These are phyloP conservation scores for Ascaphus truei DNA, from an alignment of 2,113 vertebrate genomes.

Conservation along the genomic window DNA sequence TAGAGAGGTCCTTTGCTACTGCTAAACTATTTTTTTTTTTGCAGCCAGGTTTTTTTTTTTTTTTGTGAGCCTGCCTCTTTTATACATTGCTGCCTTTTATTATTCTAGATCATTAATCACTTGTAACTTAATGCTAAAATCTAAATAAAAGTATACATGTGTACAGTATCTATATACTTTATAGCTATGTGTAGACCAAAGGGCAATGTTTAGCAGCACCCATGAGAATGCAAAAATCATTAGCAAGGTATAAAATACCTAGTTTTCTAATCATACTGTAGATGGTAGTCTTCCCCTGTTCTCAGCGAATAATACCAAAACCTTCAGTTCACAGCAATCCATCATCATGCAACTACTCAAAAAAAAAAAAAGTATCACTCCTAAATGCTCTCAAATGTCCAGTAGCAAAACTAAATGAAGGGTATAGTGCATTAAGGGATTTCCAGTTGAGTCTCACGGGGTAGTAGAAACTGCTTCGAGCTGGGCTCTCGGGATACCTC, in stretches of 20 bases:
- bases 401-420: constrained; percentile 62
- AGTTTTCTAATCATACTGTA: constrained; percentile 55
- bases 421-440: constrained; percentile 56
- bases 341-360: constrained; percentile 52
- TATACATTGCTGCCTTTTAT: too few relatives aligned
- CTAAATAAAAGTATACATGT: too few relatives aligned
- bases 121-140: too few relatives aligned
- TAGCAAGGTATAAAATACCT: constrained; percentile 13
- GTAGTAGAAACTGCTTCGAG: constrained; percentile 42
- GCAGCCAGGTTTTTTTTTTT: too few relatives aligned
- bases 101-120: too few relatives aligned
- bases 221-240: not conserved
- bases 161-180: too few relatives aligned
- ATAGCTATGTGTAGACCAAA: too few relatives aligned
- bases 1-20: too few relatives aligned
- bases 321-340: constrained; percentile 59
- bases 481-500: constrained; percentile 42
- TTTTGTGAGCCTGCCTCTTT: too few relatives aligned
- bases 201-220: too few relatives aligned
- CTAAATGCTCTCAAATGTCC: constrained; percentile 60
- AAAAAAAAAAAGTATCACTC: constrained; percentile 47
- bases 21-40: too few relatives aligned
- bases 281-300: constrained; percentile 55
- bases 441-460: constrained; percentile 43
- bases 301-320: constrained; percentile 34